Percentiles rank a stretch among this genome's conserved stretches.
Conservation (phyloP, 2,888 invertebrate genomes). For the Melanargia galathea region DNA sequence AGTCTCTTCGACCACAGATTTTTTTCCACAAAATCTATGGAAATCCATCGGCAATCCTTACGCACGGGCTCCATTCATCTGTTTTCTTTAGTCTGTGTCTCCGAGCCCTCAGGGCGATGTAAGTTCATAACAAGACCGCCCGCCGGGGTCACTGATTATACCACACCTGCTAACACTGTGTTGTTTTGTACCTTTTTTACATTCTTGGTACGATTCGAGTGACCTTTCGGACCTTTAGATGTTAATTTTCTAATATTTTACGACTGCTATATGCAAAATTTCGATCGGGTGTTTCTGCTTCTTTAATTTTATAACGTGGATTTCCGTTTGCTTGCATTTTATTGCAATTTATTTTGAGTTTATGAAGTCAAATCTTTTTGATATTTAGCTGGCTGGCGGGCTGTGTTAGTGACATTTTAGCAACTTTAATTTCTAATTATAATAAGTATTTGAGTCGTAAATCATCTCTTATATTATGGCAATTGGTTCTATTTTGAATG, state of each 20-base stretch:
- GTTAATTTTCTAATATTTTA: constrained; percentile 2
- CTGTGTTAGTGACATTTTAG: too few relatives aligned
- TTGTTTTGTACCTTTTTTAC: constrained; percentile 28
- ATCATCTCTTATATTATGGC: too few relatives aligned
- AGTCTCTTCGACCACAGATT: too few relatives aligned
- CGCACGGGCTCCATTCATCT: background rate
- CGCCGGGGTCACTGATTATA: constrained; percentile 54
- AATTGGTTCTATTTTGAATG: too few relatives aligned
- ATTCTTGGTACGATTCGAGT: constrained; percentile 11
- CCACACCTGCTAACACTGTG: constrained; percentile 37
- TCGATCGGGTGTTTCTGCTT: background rate
- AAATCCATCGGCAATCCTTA: background rate
- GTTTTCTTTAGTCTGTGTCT: background rate
- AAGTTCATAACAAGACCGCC: constrained; percentile 60
- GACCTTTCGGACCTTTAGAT: constrained; percentile 14
- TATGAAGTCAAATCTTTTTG: too few relatives aligned
- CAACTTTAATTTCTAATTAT: too few relatives aligned
- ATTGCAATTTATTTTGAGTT: too few relatives aligned
- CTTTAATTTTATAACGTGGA: background rate
- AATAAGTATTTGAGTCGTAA: too few relatives aligned
- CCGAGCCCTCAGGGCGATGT: constrained; percentile 53
- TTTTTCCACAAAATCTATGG: background rate
- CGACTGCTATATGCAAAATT: background rate
- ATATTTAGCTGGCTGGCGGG: too few relatives aligned
- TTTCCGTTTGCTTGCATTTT: background rate